Percentiles rank a stretch among this genome's conserved stretches.
Conservation (phyloP, 2,797 vertebrate genomes). For the Crocidura indochinensis region DNA sequence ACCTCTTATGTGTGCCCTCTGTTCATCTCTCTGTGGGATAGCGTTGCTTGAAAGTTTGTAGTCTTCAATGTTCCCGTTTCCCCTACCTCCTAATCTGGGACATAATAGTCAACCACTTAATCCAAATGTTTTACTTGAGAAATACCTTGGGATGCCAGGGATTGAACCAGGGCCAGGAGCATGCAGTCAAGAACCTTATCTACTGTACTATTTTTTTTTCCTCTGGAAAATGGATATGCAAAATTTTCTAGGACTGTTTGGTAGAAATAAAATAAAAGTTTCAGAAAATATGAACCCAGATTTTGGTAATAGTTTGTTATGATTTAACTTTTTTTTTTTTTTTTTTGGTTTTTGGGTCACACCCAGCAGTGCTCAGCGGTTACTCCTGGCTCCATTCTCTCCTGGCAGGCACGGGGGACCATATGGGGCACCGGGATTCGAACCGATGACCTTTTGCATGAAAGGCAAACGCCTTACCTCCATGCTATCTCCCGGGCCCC, state of each 20-base stretch:
- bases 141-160: neutral
- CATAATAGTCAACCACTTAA: neutral
- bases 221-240: neutral
- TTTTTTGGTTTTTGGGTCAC: no score
- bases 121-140: neutral
- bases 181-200: no score
- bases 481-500: no score
- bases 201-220: neutral
- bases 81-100: neutral
- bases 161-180: no score
- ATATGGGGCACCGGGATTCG: no score
- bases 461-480: no score
- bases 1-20: neutral
- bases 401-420: no score
- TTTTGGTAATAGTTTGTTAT: constrained; percentile 46
- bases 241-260: constrained; percentile 37
- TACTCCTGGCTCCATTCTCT: no score
- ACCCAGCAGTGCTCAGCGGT: no score
- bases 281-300: constrained; percentile 15
- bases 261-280: constrained; percentile 60
- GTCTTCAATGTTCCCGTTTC: neutral
- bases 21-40: neutral
- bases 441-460: no score
- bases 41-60: neutral
- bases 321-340: constrained; percentile 58